Evolutionary conservation across 2,888 invertebrate genomes (phyloP).

Genomic region (Cryptocephalus moraei): DNA sequence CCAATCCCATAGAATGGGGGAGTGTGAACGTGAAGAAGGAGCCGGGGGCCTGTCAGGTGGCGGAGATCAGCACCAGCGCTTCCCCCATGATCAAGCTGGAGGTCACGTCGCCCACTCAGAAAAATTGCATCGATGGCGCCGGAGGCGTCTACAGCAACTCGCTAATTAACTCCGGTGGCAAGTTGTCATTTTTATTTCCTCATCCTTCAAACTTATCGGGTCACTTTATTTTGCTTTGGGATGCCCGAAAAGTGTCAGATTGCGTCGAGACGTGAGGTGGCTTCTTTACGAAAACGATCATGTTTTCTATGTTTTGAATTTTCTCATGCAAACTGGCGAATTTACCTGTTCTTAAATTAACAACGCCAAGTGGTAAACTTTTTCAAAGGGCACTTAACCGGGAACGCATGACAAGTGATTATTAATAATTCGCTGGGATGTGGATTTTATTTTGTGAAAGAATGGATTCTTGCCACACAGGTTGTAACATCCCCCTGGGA

Average conservation of each 20-base stretch:
- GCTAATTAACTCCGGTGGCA: constrained; percentile 12
- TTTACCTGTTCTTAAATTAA: too few relatives aligned
- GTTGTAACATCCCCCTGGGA: constrained; percentile 60
- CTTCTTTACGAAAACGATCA: too few relatives aligned
- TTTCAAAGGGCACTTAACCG: too few relatives aligned
- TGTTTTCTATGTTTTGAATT: too few relatives aligned
- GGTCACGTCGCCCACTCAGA: constrained; percentile 54
- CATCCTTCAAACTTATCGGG: too few relatives aligned
- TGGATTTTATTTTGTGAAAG: not conserved
- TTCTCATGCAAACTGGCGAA: too few relatives aligned
- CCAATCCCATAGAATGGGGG: constrained; percentile 56
- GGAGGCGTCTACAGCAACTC: constrained; percentile 8
- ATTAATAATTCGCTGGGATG: not conserved
- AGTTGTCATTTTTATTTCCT: constrained; percentile 3
- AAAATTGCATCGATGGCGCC: constrained; percentile 22
- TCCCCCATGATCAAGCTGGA: constrained; percentile 52
- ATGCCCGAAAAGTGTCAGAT: too few relatives aligned
- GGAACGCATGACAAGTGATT: not conserved
- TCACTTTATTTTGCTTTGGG: too few relatives aligned
- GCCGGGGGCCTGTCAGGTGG: constrained; percentile 49
- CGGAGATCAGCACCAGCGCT: constrained; percentile 48
- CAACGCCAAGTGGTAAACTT: too few relatives aligned
- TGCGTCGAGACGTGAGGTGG: too few relatives aligned
- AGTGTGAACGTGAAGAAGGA: constrained; percentile 54
- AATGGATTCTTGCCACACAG: constrained; percentile 4